These are phyloP conservation scores for Neocloeon triangulifer DNA, from an alignment of 1,140 invertebrate genomes.

Conservation along the genomic window DNA sequence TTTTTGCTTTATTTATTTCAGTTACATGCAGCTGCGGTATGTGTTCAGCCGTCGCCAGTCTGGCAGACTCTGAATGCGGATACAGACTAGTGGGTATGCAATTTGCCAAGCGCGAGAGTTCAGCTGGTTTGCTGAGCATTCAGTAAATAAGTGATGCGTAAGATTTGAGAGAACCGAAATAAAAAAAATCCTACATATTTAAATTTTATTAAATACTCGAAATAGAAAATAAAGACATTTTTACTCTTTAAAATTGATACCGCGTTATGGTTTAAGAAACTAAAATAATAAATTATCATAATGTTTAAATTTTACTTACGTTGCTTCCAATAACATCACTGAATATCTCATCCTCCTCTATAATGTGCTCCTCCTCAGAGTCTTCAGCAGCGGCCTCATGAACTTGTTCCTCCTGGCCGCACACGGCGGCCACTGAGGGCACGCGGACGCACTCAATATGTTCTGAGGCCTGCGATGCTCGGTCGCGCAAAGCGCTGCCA, in stretches of 20 bases:
- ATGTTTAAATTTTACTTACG: too few species aligned
- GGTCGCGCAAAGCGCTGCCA: constrained; percentile 27
- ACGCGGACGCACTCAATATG: neutral
- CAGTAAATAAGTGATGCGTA: too few species aligned
- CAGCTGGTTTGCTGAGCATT: too few species aligned
- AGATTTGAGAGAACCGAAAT: too few species aligned
- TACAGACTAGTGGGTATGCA: constrained; percentile 2
- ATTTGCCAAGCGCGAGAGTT: constrained; percentile 12
- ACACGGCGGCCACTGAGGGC: neutral
- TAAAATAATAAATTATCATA: too few species aligned
- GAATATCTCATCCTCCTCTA: constrained; percentile 14
- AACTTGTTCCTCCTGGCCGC: constrained; percentile 4
- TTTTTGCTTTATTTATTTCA: too few species aligned
- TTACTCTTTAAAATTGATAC: too few species aligned
- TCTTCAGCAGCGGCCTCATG: constrained; percentile 10
- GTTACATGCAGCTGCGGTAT: too few species aligned
- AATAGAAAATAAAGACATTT: too few species aligned
- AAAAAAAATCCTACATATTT: too few species aligned
- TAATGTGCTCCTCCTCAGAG: constrained; percentile 15
- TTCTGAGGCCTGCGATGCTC: neutral
- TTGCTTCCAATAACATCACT: constrained; percentile 11
- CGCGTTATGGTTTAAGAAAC: too few species aligned
- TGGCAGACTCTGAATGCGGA: constrained; percentile 13
- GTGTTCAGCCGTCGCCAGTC: constrained; percentile 25
- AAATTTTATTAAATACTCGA: too few species aligned